A percentile compares a stretch with the other conserved stretches of the same genome.
These are phyloP conservation scores for Microtus montanus DNA, from an alignment of 2,113 vertebrate species.

Conservation along the genomic window DNA sequence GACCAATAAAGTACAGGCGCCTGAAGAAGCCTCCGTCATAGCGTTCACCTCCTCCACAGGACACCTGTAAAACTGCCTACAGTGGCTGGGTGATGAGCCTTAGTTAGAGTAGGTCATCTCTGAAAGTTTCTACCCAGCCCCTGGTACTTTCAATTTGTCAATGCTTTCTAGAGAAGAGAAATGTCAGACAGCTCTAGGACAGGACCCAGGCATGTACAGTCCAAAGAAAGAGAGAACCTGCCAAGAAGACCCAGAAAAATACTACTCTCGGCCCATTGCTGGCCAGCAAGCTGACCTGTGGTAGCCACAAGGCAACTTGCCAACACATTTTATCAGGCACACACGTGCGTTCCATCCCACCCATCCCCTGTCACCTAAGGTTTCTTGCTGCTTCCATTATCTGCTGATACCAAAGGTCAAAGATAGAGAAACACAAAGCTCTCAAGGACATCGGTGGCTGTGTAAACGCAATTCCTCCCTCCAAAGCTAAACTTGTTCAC, in stretches of 20 bases:
- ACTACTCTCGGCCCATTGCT: background rate
- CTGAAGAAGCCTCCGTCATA: background rate
- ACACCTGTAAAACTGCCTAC: slow-evolving; percentile 9
- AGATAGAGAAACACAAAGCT: slow-evolving; percentile 33
- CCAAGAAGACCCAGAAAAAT: background rate
- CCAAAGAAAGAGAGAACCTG: background rate
- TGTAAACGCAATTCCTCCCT: background rate
- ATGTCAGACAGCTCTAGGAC: slow-evolving; percentile 6
- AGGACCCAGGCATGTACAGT: background rate
- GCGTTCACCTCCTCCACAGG: background rate
- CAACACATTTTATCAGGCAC: background rate
- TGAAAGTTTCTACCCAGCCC: background rate
- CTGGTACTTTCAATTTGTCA: background rate
- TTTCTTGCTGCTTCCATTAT: slow-evolving; percentile 13
- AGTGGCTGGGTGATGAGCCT: background rate
- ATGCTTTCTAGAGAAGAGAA: background rate
- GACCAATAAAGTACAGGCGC: background rate
- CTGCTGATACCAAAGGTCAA: background rate
- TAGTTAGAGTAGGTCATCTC: background rate
- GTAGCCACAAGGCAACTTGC: background rate
- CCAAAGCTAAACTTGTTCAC: background rate
- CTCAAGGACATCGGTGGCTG: background rate
- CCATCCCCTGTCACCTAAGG: background rate
- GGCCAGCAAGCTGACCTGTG: background rate
- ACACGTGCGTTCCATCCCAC: background rate